phyloP scores from a whole-genome alignment of 2,797 vertebrate genomes.

The Eutrigla gurnardus region DNA sequence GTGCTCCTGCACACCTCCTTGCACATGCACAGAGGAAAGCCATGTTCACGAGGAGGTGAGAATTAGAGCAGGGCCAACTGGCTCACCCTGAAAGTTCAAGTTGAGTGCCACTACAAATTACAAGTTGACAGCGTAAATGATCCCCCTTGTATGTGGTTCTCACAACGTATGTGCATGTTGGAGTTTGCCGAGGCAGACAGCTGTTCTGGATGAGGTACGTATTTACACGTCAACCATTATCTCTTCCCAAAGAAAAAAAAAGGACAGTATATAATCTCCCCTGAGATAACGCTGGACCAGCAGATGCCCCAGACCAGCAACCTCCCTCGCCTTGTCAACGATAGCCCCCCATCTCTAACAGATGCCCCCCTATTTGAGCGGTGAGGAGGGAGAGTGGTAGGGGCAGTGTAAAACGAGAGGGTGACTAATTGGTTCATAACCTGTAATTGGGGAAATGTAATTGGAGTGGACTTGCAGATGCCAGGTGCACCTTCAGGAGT shows the following conservation, averaged over 20 bases:
- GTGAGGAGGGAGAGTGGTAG: conserved; percentile 58
- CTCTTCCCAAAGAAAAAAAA: conserved; percentile 29
- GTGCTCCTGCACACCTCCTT: conserved; percentile 44
- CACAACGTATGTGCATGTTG: conserved; percentile 73
- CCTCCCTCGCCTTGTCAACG: conserved; percentile 33
- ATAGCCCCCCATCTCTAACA: conserved; percentile 65
- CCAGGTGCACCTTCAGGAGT: conserved; percentile 83
- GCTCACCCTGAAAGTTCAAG: conserved; percentile 78
- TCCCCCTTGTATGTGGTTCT: conserved; percentile 65
- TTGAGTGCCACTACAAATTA: conserved; percentile 82
- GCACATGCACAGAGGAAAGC: conserved; percentile 48
- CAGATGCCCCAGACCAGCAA: conserved; percentile 26
- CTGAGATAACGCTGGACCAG: conserved; percentile 30
- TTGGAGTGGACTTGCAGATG: conserved; percentile 81
- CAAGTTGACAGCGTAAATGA: conserved; percentile 80
- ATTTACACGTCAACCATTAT: conserved; percentile 69
- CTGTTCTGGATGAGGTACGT: conserved; percentile 62
- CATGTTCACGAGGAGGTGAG: conserved; percentile 70
- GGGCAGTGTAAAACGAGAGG: conserved; percentile 86
- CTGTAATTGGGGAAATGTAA: conserved; percentile 85
- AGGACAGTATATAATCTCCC: conserved; percentile 18
- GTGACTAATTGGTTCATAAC: conserved; percentile 85
- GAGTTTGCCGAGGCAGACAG: conserved; percentile 68
- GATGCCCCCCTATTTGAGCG: conserved; percentile 73
- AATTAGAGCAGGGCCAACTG: conserved; percentile 77